These are phyloP conservation scores for Murina feae DNA, from an alignment of 2,113 vertebrate species.

Conservation along the genomic window DNA sequence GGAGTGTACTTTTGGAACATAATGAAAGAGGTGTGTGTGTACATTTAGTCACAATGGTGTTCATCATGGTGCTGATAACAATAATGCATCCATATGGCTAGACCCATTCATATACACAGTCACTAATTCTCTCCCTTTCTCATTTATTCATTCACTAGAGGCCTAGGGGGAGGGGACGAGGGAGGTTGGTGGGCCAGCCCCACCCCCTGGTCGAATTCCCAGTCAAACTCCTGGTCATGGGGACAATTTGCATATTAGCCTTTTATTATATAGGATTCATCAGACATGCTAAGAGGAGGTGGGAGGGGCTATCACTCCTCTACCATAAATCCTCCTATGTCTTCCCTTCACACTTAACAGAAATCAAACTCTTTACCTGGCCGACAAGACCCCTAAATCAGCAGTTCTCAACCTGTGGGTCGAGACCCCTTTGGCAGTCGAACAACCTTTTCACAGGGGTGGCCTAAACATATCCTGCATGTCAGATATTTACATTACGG, in stretches of 20 bases:
- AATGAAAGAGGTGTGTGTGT: no score
- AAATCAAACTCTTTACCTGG: not conserved
- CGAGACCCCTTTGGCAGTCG: no score
- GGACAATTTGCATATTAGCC: no score
- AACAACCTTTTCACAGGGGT: no score
- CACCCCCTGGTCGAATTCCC: no score
- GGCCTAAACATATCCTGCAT: no score
- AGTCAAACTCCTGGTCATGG: no score
- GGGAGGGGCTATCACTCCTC: not conserved
- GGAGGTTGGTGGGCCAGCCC: no score
- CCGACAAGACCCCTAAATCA: not conserved
- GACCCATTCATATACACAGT: not conserved
- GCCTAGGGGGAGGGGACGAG: no score
- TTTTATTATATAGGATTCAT: not conserved
- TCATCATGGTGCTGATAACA: not conserved
- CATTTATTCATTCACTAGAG: no score
- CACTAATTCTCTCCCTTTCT: not conserved
- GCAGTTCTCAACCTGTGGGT: no score
- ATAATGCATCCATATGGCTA: fast-evolving
- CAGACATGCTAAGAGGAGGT: not conserved
- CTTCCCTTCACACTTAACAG: not conserved
- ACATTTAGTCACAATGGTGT: not conserved
- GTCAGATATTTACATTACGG: no score
- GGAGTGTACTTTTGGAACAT: not conserved
- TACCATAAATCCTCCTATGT: not conserved